Percentiles rank a stretch among this genome's conserved stretches.
Conservation (phyloP, 2,113 vertebrate genomes). For the cat (Felis catus) region F.catus_Fca126_mat1.0 CM031417.1:73768001-73768500, state of each 20-base stretch:
- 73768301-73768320: background rate
- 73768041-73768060: background rate
- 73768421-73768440: background rate
- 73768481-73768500: background rate
- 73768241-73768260: background rate
- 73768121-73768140: background rate
- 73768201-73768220: background rate
- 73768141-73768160: conserved; percentile 30
- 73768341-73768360: background rate
- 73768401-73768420: background rate
- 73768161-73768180: background rate
- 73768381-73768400: background rate
- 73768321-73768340: background rate
- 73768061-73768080: background rate
- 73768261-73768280: background rate
- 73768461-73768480: background rate
- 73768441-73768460: background rate
- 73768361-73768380: background rate
- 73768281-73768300: background rate
- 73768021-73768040: background rate
- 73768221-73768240: background rate
- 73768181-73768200: conserved; percentile 16
- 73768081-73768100: background rate
- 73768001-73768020: background rate
- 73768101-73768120: background rate